Conservation (phyloP, 2,888 invertebrate genomes). For the Drosophila cracens region DNA sequence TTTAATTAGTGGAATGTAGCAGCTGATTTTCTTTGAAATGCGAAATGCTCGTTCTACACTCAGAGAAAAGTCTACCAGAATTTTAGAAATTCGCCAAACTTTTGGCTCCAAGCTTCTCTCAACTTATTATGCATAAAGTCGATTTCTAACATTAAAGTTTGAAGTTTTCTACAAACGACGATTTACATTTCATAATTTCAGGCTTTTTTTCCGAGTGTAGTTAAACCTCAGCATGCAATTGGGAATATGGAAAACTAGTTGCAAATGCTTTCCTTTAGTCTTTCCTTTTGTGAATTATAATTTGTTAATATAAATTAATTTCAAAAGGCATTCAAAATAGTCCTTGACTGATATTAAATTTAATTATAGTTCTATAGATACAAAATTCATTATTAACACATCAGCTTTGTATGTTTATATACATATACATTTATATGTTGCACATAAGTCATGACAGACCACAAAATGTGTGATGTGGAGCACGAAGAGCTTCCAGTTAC, state of each 20-base stretch:
- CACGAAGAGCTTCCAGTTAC: conserved; percentile 27
- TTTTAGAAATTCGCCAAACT: neutral
- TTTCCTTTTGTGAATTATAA: neutral
- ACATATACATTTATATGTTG: neutral
- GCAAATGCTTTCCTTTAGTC: neutral
- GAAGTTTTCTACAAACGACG: neutral
- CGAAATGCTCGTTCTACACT: no score
- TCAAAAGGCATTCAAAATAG: neutral
- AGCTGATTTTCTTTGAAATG: neutral
- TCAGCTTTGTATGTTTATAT: conserved; percentile 7
- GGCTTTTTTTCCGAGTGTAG: neutral
- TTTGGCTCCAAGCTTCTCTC: neutral
- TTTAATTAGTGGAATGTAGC: neutral
- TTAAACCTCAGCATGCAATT: neutral
- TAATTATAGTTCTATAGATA: conserved; percentile 2
- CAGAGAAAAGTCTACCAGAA: neutral
- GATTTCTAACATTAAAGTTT: neutral
- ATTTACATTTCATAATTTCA: neutral
- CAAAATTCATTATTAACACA: conserved; percentile 36
- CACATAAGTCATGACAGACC: conserved; percentile 17
- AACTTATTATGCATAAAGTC: neutral
- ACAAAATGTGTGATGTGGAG: conserved; percentile 22
- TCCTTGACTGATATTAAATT: neutral
- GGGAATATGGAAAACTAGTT: no score
- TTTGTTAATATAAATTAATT: neutral